phyloP scores from a whole-genome alignment of 2,113 vertebrate species.

The Cardinalis cardinalis region DNA sequence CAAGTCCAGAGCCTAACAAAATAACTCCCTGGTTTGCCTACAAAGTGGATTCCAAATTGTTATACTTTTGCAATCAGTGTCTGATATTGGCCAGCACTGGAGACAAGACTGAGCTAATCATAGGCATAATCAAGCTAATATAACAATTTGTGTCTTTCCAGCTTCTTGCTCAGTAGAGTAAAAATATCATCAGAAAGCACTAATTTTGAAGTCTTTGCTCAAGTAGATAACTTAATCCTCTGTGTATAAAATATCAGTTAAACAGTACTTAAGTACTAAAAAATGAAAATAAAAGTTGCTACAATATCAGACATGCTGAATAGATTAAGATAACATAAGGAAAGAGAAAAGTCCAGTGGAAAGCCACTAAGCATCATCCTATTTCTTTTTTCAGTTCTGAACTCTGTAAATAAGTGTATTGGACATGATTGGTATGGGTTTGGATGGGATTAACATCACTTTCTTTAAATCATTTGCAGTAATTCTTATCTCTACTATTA shows the following conservation, averaged over 20 bases:
- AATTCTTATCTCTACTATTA: background rate
- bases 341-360: background rate
- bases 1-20: background rate
- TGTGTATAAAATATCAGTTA: background rate
- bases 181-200: background rate
- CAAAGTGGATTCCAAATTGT: background rate
- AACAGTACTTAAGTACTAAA: background rate
- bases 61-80: background rate
- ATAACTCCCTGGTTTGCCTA: background rate
- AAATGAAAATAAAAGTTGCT: background rate
- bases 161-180: background rate
- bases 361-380: background rate
- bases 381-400: background rate
- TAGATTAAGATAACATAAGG: background rate
- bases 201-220: background rate
- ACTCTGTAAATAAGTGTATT: background rate
- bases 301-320: background rate
- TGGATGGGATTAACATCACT: background rate
- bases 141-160: background rate
- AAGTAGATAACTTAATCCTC: background rate
- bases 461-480: background rate
- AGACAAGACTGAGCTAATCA: background rate
- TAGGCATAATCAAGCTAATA: background rate
- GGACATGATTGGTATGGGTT: background rate
- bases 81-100: background rate